Conservation (phyloP, 1,140 invertebrate genomes). For the Papilio polyxenes region DNA sequence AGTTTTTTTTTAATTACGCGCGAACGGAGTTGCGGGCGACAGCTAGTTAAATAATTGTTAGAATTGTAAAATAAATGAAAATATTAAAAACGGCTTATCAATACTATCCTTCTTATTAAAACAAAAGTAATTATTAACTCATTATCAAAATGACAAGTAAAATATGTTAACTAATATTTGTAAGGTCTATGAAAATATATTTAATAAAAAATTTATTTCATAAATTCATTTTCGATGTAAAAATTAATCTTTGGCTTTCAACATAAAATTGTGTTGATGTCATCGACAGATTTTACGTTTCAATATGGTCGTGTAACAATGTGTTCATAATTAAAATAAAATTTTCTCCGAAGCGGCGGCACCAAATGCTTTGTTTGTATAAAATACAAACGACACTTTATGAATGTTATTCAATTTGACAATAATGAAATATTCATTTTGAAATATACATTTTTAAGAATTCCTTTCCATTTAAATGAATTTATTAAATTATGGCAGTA, state of each 20-base stretch:
- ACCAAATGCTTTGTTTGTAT: neutral
- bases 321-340: neutral
- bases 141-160: neutral
- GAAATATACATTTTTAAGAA: neutral
- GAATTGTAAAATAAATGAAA: too few species aligned
- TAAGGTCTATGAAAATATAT: neutral
- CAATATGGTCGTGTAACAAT: neutral
- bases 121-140: too few species aligned
- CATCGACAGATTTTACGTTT: conserved; percentile 16
- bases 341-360: neutral
- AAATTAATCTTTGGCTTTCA: neutral
- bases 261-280: conserved; percentile 15
- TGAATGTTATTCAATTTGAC: neutral
- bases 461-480: neutral
- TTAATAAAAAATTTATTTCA: neutral
- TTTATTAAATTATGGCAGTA: too few species aligned
- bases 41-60: too few species aligned
- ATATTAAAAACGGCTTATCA: too few species aligned
- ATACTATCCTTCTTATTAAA: too few species aligned
- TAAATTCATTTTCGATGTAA: neutral
- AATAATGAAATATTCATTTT: neutral
- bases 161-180: neutral
- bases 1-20: too few species aligned
- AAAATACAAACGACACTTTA: neutral
- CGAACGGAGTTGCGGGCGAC: too few species aligned